Evolutionary conservation across 1,140 invertebrate genomes (phyloP).

Genomic region (Parasteatoda tepidariorum): DNA sequence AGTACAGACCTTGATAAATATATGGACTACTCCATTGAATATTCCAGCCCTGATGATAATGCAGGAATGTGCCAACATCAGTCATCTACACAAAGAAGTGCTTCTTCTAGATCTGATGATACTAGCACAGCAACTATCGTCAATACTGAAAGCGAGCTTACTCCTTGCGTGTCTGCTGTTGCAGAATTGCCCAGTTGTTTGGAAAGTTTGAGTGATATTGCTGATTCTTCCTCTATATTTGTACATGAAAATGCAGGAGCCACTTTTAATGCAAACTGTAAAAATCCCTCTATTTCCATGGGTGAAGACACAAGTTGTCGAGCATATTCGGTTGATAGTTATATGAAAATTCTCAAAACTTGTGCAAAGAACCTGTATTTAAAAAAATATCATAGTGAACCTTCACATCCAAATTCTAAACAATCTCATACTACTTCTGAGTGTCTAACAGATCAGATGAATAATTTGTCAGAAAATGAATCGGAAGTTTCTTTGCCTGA

Average conservation of each 20-base stretch:
- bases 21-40: constrained; percentile 38
- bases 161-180: constrained; percentile 38
- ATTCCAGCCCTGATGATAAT: constrained; percentile 22
- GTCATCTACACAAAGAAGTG: constrained; percentile 6
- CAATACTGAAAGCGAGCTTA: constrained; percentile 47
- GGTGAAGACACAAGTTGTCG: too few species aligned
- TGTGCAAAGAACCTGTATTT: constrained; percentile 1
- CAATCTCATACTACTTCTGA: background rate
- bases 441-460: background rate
- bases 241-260: too few species aligned
- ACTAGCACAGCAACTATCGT: constrained; percentile 41
- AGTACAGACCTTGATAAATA: constrained; percentile 53
- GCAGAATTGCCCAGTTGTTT: too few species aligned
- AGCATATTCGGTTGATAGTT: constrained; percentile 45
- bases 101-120: constrained; percentile 31
- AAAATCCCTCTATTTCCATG: too few species aligned
- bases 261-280: too few species aligned
- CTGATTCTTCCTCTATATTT: too few species aligned
- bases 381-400: constrained; percentile 42
- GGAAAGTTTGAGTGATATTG: background rate
- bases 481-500: too few species aligned
- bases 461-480: too few species aligned
- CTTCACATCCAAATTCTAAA: background rate
- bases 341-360: constrained; percentile 27
- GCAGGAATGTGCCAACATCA: background rate